These are phyloP conservation scores for Euplagia quadripunctaria DNA, from an alignment of 2,888 invertebrate genomes.

Conservation along the genomic window DNA sequence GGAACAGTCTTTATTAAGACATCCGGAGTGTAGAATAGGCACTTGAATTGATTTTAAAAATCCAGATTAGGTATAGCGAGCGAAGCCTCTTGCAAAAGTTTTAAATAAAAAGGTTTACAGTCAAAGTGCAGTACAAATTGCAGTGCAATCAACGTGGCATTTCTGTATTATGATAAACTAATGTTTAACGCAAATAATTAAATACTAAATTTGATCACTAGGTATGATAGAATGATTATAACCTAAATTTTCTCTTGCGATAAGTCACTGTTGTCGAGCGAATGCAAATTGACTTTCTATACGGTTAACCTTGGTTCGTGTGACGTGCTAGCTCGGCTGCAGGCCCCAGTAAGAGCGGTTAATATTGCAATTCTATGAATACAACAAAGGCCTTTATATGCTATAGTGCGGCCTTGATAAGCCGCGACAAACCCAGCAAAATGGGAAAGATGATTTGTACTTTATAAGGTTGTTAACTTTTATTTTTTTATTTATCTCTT, in stretches of 20 bases:
- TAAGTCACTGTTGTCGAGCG: conserved; percentile 25
- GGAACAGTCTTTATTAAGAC: too few species aligned
- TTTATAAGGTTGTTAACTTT: not conserved
- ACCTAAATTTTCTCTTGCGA: not conserved
- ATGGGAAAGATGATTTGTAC: not conserved
- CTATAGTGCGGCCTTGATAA: too few species aligned
- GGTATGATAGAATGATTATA: not conserved
- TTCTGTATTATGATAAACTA: not conserved
- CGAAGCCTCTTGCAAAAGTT: not conserved
- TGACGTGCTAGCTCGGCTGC: conserved; percentile 20
- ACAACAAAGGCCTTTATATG: conserved; percentile 21
- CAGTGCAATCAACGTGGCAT: not conserved
- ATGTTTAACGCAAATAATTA: too few species aligned
- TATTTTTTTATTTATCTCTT: not conserved
- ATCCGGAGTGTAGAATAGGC: not conserved
- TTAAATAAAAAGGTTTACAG: not conserved
- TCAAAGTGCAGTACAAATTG: not conserved
- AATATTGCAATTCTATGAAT: conserved; percentile 23
- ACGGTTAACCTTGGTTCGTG: conserved; percentile 40
- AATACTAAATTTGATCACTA: too few species aligned
- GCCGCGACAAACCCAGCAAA: not conserved
- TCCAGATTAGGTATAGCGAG: not conserved
- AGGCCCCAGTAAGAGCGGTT: conserved; percentile 13
- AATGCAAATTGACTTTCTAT: conserved; percentile 52
- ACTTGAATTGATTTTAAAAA: not conserved